Evolutionary conservation across 2,113 vertebrate genomes (phyloP).

Genomic region (Promerops cafer): DNA sequence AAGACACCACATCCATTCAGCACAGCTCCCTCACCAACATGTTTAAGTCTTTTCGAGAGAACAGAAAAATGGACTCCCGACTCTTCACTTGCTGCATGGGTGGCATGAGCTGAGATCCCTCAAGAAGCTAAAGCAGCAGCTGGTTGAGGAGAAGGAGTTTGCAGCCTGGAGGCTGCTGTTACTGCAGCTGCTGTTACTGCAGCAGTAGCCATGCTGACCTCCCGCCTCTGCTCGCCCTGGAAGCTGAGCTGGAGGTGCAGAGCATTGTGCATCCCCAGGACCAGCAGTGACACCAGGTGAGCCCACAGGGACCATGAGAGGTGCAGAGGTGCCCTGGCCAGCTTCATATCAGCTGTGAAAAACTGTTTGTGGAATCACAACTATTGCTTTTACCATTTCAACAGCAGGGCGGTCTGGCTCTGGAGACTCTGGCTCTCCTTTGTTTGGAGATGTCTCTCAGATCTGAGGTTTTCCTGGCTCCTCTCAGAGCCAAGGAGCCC

Average conservation of each 20-base stretch:
- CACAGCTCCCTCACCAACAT: neutral
- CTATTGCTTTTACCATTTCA: neutral
- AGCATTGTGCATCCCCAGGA: neutral
- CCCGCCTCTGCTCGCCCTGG: accelerated
- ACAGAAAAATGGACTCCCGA: neutral
- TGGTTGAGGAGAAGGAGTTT: neutral
- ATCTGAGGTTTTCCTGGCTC: neutral
- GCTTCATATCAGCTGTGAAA: neutral
- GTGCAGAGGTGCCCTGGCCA: neutral
- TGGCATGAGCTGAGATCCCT: neutral
- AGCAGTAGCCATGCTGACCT: neutral
- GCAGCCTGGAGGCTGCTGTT: neutral
- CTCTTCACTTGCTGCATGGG: neutral
- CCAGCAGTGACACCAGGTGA: neutral
- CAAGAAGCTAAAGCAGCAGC: neutral
- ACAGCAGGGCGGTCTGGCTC: neutral
- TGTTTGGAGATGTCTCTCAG: neutral
- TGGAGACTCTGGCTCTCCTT: neutral
- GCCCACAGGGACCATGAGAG: accelerated
- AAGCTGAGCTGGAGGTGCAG: neutral
- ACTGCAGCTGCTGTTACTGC: neutral
- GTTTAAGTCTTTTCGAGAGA: neutral
- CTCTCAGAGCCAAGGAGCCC: neutral
- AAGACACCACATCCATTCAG: neutral
- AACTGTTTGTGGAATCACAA: neutral